Base-by-base conservation (phyloP, 2,113 vertebrate species). In the Sorex araneus region DNA sequence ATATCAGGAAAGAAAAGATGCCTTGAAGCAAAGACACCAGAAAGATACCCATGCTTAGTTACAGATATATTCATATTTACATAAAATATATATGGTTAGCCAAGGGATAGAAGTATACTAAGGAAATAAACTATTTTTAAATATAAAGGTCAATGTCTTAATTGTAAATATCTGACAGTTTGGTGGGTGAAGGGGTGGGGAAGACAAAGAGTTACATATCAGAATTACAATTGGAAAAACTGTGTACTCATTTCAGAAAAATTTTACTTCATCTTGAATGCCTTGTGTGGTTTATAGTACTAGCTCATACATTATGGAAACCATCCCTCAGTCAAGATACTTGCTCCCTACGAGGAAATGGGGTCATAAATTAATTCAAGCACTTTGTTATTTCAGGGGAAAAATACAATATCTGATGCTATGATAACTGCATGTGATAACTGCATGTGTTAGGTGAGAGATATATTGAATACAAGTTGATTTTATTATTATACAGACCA, bases 261-360 rank as follows among this genome's bases (percentile, higher is more conserved):
- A 92, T 84, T 87, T 69, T 78, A 21, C 84, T 89, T 74, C 34
- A 45, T 84, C 87, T 84, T 54, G 30, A 63, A 80, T 32, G 54
- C 45, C 10, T 0, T 70, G 63, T 74, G 36, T 87, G 63, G 28
- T 69, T 96, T 81, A 74, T 27, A 87, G 84, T 66, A 84, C 77
- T 85, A 78, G 10, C 84, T 87, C 84, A 93, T 79, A 63, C 74
- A 94, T 91, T 91, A 93, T 57, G 90, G 64, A 94, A 95, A 84
- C 36, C 83, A 73, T 74, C 67, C 60, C 80, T 92, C 63, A 69
- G 23, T 80, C 27, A 79, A 47, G 71, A 77, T 69, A 60, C 43
- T 69, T 81, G 92, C 30, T 91, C 40, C 64, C 67, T 73, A 63
- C 60, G 71, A 95, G 87, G 63, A 83, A 92, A 92, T 87, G 74